Evolutionary conservation across 53 echinoderm and acorn worm genomes (phyloP).

Genomic region (Henricia sp.): DNA sequence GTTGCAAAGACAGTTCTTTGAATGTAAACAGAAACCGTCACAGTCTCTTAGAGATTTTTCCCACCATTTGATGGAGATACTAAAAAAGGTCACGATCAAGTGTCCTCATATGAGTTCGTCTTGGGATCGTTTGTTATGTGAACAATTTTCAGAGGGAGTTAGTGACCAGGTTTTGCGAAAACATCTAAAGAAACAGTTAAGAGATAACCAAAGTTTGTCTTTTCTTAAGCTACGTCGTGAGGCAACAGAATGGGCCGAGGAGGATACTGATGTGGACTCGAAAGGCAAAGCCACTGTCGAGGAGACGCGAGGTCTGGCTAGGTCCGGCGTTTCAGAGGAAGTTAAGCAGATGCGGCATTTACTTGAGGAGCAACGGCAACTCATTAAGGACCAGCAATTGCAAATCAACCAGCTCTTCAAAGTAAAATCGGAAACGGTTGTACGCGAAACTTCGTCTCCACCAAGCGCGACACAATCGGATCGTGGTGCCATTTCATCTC

Average conservation of each 20-base stretch:
- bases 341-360: background rate
- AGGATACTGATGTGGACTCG: background rate
- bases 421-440: background rate
- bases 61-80: constrained; percentile 9
- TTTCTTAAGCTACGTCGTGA: background rate
- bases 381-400: background rate
- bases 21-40: background rate
- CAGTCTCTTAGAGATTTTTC: constrained; percentile 19
- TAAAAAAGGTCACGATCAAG: background rate
- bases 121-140: constrained; percentile 13
- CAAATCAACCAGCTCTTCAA: constrained; percentile 14
- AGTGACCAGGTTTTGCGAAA: constrained; percentile 6
- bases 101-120: background rate
- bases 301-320: background rate
- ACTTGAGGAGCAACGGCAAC: constrained; percentile 17
- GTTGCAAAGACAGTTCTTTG: constrained; percentile 21
- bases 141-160: constrained; percentile 36
- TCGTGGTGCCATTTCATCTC: background rate
- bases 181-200: constrained; percentile 20
- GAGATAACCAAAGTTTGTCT: constrained; percentile 4
- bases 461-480: background rate
- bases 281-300: constrained; percentile 8
- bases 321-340: background rate
- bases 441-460: background rate
- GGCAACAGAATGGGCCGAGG: constrained; percentile 23